phyloP scores from a whole-genome alignment of 2,797 vertebrate genomes.

The Coregonus suidteri region DNA sequence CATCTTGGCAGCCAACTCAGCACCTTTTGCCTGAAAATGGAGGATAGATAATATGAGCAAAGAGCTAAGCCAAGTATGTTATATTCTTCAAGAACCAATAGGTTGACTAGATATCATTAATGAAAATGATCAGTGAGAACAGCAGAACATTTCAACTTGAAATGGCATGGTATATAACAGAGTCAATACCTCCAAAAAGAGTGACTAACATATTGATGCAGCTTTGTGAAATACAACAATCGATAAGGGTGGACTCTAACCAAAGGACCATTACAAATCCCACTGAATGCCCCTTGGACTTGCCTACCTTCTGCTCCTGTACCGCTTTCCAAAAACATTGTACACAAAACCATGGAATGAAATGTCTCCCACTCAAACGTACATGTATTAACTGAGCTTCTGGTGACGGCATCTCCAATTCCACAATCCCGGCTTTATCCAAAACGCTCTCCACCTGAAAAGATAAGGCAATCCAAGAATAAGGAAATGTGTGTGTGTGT shows the following conservation, averaged over 20 bases:
- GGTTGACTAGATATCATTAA: neutral
- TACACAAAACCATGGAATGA: neutral
- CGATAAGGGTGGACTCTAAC: neutral
- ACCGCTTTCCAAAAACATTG: neutral
- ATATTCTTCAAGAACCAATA: neutral
- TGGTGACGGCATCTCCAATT: slow-evolving; percentile 2
- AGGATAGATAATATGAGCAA: neutral
- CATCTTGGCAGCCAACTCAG: slow-evolving; percentile 13
- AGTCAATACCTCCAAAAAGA: neutral
- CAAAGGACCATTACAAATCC: neutral
- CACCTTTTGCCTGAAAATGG: slow-evolving; percentile 2
- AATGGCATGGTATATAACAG: neutral
- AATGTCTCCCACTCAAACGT: neutral
- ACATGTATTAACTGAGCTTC: slow-evolving; percentile 16
- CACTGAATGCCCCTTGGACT: neutral
- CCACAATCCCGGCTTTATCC: slow-evolving; percentile 3
- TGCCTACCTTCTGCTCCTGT: neutral
- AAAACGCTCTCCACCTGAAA: neutral
- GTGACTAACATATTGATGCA: neutral
- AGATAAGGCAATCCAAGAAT: neutral
- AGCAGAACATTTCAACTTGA: too few species aligned
- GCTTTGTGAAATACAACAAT: neutral
- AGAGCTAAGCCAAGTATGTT: neutral
- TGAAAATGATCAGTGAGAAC: neutral
- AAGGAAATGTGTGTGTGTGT: too few species aligned